phyloP scores from a whole-genome alignment of 2,113 vertebrate genomes.

The Spermophilus dauricus region DNA sequence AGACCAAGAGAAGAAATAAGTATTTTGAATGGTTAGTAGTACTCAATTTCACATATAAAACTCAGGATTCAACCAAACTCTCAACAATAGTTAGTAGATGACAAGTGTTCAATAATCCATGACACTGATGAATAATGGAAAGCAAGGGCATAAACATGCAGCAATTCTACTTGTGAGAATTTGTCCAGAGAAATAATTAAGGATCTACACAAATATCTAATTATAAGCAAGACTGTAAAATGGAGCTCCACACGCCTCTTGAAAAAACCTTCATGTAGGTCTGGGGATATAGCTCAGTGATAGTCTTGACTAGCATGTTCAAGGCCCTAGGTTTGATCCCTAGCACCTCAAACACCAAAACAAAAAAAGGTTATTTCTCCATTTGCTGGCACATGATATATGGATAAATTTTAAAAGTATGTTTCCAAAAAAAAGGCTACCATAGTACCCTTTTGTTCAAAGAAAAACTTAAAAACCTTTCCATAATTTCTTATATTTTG shows the following conservation, averaged over 20 bases:
- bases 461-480: slow-evolving; percentile 4
- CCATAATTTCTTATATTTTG: not conserved
- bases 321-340: not conserved
- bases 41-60: not conserved
- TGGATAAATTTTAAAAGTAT: not conserved
- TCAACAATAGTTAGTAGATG: not conserved
- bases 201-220: not conserved
- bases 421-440: not conserved
- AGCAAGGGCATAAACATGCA: not conserved
- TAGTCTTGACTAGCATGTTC: not conserved
- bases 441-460: not conserved
- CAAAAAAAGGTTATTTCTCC: not conserved
- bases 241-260: not conserved
- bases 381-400: not conserved
- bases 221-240: not conserved
- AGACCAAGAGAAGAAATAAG: not conserved
- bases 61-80: slow-evolving; percentile 5
- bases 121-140: not conserved
- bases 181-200: not conserved
- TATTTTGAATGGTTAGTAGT: not conserved
- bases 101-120: not conserved
- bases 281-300: not conserved
- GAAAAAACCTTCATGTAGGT: not conserved
- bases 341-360: not conserved
- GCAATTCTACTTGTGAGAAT: not conserved